Conservation (phyloP, 2,113 vertebrate genomes). For the Misgurnus mizolepis region DNA sequence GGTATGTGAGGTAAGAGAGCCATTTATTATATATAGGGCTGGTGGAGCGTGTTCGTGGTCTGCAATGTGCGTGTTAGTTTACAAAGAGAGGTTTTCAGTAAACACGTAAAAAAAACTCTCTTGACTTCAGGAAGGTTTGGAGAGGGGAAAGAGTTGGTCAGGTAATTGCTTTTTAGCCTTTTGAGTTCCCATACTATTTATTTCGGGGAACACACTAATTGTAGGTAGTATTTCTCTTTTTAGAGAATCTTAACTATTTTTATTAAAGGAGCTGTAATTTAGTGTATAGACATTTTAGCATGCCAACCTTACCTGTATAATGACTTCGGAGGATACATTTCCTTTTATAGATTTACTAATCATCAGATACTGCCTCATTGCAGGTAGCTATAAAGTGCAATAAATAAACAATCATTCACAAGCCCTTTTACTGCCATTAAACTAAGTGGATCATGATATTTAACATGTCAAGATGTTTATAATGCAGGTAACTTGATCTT, state of each 20-base stretch:
- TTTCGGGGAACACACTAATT: slow-evolving; percentile 21
- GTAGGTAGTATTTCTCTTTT: neutral
- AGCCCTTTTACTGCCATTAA: no score
- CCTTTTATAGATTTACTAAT: no score
- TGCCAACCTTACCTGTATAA: neutral
- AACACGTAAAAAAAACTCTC: slow-evolving; percentile 10
- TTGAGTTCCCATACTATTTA: slow-evolving; percentile 21
- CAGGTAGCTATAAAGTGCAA: no score
- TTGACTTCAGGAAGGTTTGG: neutral
- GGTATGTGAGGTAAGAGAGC: slow-evolving; percentile 60
- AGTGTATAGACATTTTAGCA: neutral
- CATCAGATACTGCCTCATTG: no score
- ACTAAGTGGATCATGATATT: neutral
- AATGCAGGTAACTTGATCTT: no score
- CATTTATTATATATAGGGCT: slow-evolving; percentile 77
- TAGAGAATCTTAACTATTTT: slow-evolving; percentile 10
- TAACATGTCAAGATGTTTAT: neutral
- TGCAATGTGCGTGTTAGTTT: slow-evolving; percentile 64
- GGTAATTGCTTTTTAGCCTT: slow-evolving; percentile 12
- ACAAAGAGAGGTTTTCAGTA: slow-evolving; percentile 51
- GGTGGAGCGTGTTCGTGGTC: slow-evolving; percentile 65
- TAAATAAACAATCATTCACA: no score
- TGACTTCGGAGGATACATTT: no score
- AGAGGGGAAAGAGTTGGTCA: neutral
- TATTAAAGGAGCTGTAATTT: neutral